phyloP scores from a whole-genome alignment of 2,888 invertebrate genomes.

The Cataglyphis altisquamis region DNA sequence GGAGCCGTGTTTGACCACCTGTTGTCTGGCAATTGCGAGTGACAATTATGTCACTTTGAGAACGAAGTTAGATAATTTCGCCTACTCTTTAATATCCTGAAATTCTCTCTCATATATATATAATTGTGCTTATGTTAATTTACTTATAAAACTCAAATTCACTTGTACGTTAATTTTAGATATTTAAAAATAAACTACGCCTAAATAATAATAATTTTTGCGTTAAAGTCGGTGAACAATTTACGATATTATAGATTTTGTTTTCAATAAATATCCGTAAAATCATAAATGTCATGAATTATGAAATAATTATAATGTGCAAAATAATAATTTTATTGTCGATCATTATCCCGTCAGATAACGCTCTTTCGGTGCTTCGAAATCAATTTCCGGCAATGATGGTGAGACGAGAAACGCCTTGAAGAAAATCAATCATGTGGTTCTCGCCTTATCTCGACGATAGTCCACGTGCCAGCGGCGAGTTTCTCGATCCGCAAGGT shows the following conservation, averaged over 20 bases:
- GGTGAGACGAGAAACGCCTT: background rate
- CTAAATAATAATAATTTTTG: too few species aligned
- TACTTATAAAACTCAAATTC: background rate
- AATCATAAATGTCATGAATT: background rate
- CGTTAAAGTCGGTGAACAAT: background rate
- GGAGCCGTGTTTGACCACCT: conserved; percentile 68
- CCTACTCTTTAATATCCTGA: background rate
- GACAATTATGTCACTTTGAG: conserved; percentile 60
- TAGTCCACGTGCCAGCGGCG: conserved; percentile 24
- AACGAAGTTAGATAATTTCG: conserved; percentile 9
- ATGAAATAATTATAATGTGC: background rate
- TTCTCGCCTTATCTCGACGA: conserved; percentile 6
- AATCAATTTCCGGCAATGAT: conserved; percentile 19
- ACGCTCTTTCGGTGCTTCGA: background rate
- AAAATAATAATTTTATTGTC: background rate
- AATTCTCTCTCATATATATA: background rate
- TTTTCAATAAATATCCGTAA: background rate
- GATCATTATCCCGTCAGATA: background rate
- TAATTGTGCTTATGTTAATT: background rate
- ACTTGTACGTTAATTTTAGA: background rate
- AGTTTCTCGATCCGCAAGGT: conserved; percentile 65
- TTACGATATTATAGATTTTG: background rate
- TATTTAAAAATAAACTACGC: background rate
- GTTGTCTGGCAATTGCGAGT: conserved; percentile 62
- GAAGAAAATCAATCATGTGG: conserved; percentile 17